A percentile compares a stretch with the other conserved stretches of the same genome.
Evolutionary conservation across 2,797 vertebrate genomes (phyloP).

Genomic region (Knipowitschia caucasica): DNA sequence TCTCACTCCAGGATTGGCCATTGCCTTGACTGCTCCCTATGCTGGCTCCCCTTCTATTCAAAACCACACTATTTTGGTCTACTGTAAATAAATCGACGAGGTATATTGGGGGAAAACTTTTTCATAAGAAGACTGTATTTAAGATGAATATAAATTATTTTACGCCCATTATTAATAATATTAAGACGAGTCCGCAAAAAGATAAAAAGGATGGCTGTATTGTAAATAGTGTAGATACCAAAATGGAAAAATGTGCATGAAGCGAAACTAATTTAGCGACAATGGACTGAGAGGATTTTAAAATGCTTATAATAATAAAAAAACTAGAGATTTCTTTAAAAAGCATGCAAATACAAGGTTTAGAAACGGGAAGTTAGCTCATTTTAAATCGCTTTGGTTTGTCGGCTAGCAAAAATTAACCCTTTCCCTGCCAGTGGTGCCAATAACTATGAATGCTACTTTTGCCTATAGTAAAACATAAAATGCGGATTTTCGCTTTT

Average conservation of each 20-base stretch:
- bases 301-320: slow-evolving; percentile 96
- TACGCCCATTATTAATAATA: slow-evolving; percentile 84
- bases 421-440: slow-evolving; percentile 92
- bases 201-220: slow-evolving; percentile 84
- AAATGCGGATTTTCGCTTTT: slow-evolving; percentile 80
- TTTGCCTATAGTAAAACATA: slow-evolving; percentile 88
- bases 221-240: slow-evolving; percentile 99
- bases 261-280: slow-evolving; percentile 98
- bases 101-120: slow-evolving; percentile 93
- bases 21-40: slow-evolving; percentile 98
- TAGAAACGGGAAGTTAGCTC: slow-evolving; percentile 94
- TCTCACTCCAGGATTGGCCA: slow-evolving; percentile 85
- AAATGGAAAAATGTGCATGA: slow-evolving; percentile 98
- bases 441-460: slow-evolving; percentile 96
- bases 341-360: slow-evolving; percentile 93
- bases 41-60: slow-evolving; percentile 90
- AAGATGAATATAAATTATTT: slow-evolving; percentile 96
- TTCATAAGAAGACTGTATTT: slow-evolving; percentile 99
- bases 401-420: slow-evolving; percentile 89
- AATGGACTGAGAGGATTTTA: slow-evolving; percentile 99
- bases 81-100: slow-evolving; percentile 95
- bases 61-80: slow-evolving; percentile 97
- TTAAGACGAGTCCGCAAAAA: slow-evolving; percentile 69
- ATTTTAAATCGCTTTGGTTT: slow-evolving; percentile 83
- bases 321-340: slow-evolving; percentile 97